Conservation (phyloP, 2,113 vertebrate genomes). For the Menura novaehollandiae region DNA sequence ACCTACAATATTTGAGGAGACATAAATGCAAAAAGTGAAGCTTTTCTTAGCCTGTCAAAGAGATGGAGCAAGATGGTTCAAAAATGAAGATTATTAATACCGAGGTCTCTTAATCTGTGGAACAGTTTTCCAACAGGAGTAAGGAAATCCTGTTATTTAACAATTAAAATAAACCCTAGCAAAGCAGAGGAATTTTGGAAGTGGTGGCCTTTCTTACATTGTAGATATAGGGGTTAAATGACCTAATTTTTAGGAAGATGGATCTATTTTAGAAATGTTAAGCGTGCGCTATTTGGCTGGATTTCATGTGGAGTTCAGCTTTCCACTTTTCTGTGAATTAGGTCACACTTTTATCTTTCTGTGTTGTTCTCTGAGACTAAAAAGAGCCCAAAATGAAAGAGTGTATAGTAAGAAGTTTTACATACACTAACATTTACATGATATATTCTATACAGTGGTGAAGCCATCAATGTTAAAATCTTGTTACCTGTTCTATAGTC, state of each 20-base stretch:
- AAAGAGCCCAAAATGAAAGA: background rate
- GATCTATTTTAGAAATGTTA: constrained; percentile 12
- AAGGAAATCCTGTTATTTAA: background rate
- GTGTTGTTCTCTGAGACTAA: background rate
- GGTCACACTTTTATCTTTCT: constrained; percentile 4
- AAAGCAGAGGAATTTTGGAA: background rate
- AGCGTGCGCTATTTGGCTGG: background rate
- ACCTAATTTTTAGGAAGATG: constrained; percentile 3
- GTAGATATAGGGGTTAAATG: background rate
- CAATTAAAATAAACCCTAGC: background rate
- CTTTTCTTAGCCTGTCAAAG: background rate
- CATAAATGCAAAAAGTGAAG: background rate
- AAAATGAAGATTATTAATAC: background rate
- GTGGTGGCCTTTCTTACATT: background rate
- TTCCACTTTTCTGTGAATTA: background rate
- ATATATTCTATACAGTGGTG: background rate
- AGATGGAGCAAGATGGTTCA: background rate
- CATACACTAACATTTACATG: background rate
- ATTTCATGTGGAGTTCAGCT: background rate
- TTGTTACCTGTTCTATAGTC: background rate
- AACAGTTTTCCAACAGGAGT: background rate
- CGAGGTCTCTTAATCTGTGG: background rate
- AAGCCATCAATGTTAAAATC: background rate
- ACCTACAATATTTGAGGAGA: background rate
- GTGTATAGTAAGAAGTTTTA: background rate